Base-by-base conservation (phyloP, 2,113 vertebrate species). In the Dipodomys merriami region DNA sequence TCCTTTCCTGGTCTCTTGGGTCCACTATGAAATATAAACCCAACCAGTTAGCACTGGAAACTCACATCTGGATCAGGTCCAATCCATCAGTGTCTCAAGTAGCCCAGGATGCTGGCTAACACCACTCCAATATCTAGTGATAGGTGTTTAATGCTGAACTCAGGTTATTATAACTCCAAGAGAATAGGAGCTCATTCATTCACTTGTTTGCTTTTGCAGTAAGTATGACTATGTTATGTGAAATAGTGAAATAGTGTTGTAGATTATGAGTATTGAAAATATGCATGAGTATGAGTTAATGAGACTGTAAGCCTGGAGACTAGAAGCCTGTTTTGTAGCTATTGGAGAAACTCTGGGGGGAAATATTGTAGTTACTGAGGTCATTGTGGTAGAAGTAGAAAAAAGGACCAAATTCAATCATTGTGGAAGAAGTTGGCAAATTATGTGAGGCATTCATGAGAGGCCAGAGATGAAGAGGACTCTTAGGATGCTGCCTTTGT, bases 1-100 rank as follows among this genome's bases (percentile, higher is more conserved):
- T 88, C n/a, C 60, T 88, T 46, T 94, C 6, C 53, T 57, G 60
- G 9, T 69, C 88, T 90, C 94, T 84, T 46, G 77, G 77, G 60
- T 35, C 27, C 4, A 12, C 44, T 67, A 65, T 68, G 83, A 64
- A 86, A 90, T 72, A 9, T 65, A 53, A 76, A 6, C 33, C 23
- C 27, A 86, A 71, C 7, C 62, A 91, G 76, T 71, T n/a, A 80
- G 46, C 80, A 73, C 65, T 19, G 9, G 65, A 69, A 33, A 76
- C 30, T 69, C 30, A 35, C 18, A 62, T 64, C 22, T 88, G 74
- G 89, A 76, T 78, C 39, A 62, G 33, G 22, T 33, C 12, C n/a
- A 67, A 33, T 25, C 27, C 23, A 67, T 68, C 53, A 67, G 57
- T 72, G 22, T 87, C 46, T 78, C 46, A 67, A 9, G 39, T 60